Conservation (phyloP, 2,113 vertebrate genomes). For the Alouatta palliata region DNA sequence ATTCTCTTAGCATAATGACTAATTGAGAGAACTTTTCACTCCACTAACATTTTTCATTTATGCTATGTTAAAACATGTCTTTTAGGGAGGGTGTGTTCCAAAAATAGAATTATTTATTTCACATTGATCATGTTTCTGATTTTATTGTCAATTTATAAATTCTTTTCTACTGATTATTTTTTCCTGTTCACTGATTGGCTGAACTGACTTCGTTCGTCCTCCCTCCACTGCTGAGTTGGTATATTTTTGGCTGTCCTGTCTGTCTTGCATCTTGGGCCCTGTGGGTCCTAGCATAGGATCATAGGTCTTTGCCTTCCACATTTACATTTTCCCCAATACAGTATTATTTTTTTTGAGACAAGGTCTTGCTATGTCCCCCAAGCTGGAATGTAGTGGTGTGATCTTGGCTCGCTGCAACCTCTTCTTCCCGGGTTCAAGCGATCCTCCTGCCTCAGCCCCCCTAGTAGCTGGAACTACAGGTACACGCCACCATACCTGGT, state of each 20-base stretch:
- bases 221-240: not conserved
- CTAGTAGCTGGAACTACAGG: too few species aligned
- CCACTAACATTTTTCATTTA: not conserved
- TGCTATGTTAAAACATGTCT: not conserved
- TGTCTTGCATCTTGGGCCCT: not conserved
- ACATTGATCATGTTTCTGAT: not conserved
- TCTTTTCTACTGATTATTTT: not conserved
- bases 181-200: fast-evolving
- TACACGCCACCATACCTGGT: too few species aligned
- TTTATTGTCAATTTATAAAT: not conserved
- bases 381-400: too few species aligned
- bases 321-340: not conserved
- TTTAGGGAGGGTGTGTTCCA: not conserved
- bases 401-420: too few species aligned
- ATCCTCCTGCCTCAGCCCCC: too few species aligned
- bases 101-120: not conserved
- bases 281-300: not conserved
- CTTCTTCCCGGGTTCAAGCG: too few species aligned
- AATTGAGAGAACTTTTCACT: not conserved
- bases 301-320: not conserved
- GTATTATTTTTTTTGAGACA: too few species aligned
- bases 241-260: not conserved
- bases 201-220: not conserved
- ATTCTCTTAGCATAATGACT: not conserved
- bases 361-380: too few species aligned